Percentiles rank a stretch among this genome's conserved stretches.
Evolutionary conservation across 2,888 invertebrate genomes (phyloP).

Genomic region (Electrophaes corylata): DNA sequence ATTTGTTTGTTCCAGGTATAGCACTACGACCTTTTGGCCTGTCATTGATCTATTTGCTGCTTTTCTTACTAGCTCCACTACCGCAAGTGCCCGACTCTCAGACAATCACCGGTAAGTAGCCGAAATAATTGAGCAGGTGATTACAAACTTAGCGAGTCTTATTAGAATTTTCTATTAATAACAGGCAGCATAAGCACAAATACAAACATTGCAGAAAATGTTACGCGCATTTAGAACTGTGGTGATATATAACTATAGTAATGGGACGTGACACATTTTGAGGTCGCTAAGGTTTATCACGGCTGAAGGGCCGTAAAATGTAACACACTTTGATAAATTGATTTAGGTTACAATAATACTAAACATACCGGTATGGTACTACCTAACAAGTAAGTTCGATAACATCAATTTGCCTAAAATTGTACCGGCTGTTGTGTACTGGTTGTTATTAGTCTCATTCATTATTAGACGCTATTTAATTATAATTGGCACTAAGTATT

Average conservation of each 20-base stretch:
- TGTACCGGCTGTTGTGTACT: neutral
- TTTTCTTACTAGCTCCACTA: constrained; percentile 91
- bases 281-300: constrained; percentile 34
- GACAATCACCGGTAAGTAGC: constrained; percentile 85
- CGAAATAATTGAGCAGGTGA: constrained; percentile 14
- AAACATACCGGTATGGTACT: constrained; percentile 16
- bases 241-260: neutral
- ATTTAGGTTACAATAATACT: constrained; percentile 12
- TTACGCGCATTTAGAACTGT: constrained; percentile 1
- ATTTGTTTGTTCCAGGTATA: constrained; percentile 86
- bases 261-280: constrained; percentile 22
- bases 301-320: constrained; percentile 18
- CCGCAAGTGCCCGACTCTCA: constrained; percentile 88
- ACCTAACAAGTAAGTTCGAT: neutral
- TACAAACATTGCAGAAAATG: constrained; percentile 16
- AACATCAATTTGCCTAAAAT: constrained; percentile 6
- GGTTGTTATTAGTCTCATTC: too few relatives aligned
- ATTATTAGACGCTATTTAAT: too few relatives aligned
- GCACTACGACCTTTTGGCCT: constrained; percentile 92
- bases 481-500: too few relatives aligned
- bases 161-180: constrained; percentile 22
- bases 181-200: constrained; percentile 6
- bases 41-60: constrained; percentile 90
- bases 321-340: constrained; percentile 26
- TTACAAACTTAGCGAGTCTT: constrained; percentile 7